A percentile compares a stretch with the other conserved stretches of the same genome.
Conservation (phyloP, 2,888 invertebrate species). For the Orthonychiurus folsomi region DNA sequence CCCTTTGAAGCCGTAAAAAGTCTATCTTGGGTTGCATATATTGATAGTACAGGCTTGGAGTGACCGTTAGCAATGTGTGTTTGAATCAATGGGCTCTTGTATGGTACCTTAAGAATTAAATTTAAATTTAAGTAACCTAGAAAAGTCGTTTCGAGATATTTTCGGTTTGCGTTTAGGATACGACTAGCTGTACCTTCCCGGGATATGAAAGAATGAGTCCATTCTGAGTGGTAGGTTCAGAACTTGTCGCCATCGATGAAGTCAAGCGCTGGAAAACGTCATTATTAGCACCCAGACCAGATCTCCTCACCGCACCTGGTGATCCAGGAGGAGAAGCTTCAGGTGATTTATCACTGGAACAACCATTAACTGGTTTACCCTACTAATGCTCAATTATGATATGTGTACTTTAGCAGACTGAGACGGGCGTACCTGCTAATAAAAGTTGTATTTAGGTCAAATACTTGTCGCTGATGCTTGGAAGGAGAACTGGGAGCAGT, state of each 20-base stretch:
- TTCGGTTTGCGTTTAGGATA: too few species aligned
- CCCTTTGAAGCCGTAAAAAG: constrained; percentile 73
- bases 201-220: background rate
- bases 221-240: background rate
- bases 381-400: too few species aligned
- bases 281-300: background rate
- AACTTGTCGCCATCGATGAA: background rate
- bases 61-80: constrained; percentile 65
- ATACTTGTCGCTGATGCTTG: too few species aligned
- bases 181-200: too few species aligned
- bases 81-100: background rate
- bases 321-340: background rate
- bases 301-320: background rate
- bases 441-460: too few species aligned
- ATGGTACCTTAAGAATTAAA: too few species aligned
- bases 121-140: too few species aligned
- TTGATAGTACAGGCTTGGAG: constrained; percentile 69
- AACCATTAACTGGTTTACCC: too few species aligned
- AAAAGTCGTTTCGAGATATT: too few species aligned
- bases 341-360: background rate
- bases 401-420: too few species aligned
- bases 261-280: background rate
- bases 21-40: constrained; percentile 63
- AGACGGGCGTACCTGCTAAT: too few species aligned
- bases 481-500: too few species aligned